phyloP scores from a whole-genome alignment of 1,140 invertebrate genomes.

The Telenomus remus region DNA sequence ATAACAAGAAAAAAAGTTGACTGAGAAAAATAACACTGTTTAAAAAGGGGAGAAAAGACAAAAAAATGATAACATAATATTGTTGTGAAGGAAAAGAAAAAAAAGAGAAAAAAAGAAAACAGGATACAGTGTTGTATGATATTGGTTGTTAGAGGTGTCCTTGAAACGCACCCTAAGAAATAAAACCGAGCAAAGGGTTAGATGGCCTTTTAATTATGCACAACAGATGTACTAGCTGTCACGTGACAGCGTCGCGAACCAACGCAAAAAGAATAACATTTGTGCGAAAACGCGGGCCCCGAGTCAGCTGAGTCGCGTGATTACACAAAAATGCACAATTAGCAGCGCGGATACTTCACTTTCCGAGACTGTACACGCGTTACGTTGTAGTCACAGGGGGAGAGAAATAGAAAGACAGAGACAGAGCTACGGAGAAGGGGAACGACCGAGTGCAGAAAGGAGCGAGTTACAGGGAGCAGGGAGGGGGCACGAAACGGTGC shows the following conservation, averaged over 20 bases:
- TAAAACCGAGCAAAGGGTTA: constrained; percentile 24
- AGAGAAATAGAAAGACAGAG: constrained; percentile 42
- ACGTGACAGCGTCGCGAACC: background rate
- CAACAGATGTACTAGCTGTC: constrained; percentile 35
- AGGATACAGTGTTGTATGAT: too few relatives aligned
- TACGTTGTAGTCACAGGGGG: constrained; percentile 28
- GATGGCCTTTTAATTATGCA: constrained; percentile 49
- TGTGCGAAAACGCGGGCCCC: background rate
- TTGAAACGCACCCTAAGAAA: constrained; percentile 37
- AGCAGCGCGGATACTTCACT: constrained; percentile 33
- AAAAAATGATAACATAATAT: background rate
- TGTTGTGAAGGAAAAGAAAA: background rate
- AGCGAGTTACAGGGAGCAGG: constrained; percentile 6
- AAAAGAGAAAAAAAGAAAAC: too few relatives aligned
- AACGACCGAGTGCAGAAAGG: constrained; percentile 51
- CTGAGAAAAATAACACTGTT: too few relatives aligned
- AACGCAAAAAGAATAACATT: background rate
- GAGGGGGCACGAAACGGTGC: constrained; percentile 27
- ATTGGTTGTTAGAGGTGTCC: constrained; percentile 11
- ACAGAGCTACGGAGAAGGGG: constrained; percentile 43
- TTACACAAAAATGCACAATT: constrained; percentile 22
- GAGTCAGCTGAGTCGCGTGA: constrained; percentile 8
- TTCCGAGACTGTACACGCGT: constrained; percentile 37
- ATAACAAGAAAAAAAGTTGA: too few relatives aligned
- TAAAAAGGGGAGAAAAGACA: too few relatives aligned